These are phyloP conservation scores for Sterna hirundo DNA, from an alignment of 2,113 vertebrate genomes.

Conservation along the genomic window DNA sequence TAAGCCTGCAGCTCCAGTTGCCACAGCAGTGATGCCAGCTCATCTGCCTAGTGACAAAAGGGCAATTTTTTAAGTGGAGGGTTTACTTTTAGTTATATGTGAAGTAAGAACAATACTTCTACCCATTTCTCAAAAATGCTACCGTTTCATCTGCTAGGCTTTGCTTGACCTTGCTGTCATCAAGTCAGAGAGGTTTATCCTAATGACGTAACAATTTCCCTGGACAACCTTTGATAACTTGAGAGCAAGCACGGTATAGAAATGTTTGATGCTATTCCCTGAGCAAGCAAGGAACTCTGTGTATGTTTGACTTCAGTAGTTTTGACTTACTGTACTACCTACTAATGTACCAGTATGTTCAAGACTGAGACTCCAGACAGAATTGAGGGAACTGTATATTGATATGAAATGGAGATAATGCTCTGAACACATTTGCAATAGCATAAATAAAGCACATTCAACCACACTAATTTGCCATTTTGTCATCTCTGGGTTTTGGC, in stretches of 20 bases:
- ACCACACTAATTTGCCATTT: background rate
- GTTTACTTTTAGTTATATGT: background rate
- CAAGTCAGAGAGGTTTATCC: background rate
- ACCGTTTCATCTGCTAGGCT: background rate
- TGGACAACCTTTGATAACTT: background rate
- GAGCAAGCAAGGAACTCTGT: background rate
- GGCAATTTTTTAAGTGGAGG: background rate
- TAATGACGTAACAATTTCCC: background rate
- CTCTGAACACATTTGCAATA: background rate
- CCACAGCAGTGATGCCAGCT: background rate
- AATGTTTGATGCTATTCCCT: background rate
- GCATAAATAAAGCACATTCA: background rate
- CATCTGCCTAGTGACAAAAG: background rate
- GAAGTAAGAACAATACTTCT: background rate
- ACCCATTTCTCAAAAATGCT: background rate
- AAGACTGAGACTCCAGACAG: background rate
- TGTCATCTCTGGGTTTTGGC: background rate
- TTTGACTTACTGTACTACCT: background rate
- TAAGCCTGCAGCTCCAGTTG: background rate
- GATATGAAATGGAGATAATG: background rate
- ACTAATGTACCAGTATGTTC: background rate
- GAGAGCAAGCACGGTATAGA: background rate
- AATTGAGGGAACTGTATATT: background rate
- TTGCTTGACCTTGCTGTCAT: background rate
- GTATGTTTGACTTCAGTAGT: background rate